Conservation (phyloP, 2,113 vertebrate genomes). For the Syngnathoides biaculeatus region DNA sequence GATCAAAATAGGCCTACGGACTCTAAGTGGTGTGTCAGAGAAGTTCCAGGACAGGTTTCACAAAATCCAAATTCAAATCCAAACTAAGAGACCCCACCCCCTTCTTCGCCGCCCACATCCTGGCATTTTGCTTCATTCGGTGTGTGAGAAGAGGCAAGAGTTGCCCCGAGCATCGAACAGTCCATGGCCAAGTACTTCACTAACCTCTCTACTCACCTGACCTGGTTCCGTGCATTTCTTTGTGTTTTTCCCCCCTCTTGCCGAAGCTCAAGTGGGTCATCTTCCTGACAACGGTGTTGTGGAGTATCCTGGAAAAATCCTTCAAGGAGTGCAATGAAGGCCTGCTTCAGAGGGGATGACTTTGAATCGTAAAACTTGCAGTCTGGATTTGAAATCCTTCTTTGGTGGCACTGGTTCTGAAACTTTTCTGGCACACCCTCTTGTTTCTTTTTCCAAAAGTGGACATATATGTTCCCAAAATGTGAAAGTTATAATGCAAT, state of each 20-base stretch:
- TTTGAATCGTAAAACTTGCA: neutral
- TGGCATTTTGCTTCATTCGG: neutral
- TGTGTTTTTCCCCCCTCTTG: too few species aligned
- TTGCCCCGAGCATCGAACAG: neutral
- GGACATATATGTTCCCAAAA: neutral
- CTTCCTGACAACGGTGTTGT: too few species aligned
- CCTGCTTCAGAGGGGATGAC: neutral
- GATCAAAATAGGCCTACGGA: too few species aligned
- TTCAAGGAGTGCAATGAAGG: neutral
- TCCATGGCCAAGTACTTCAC: neutral
- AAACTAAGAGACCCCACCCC: neutral
- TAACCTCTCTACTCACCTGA: too few species aligned
- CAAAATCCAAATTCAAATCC: neutral
- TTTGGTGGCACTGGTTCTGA: neutral
- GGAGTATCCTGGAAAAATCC: too few species aligned
- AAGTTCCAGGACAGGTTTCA: neutral
- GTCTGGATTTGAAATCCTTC: neutral
- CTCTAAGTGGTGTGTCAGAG: neutral
- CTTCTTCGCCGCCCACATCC: too few species aligned
- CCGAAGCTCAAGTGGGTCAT: too few species aligned
- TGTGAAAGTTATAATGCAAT: neutral
- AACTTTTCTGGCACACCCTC: neutral
- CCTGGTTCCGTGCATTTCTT: too few species aligned
- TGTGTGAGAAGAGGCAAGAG: neutral
- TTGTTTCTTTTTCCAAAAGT: too few species aligned